Percentiles rank a stretch among this genome's conserved stretches.
Evolutionary conservation across 1,140 invertebrate genomes (phyloP).

Genomic region (Drosophila ambigua): DNA sequence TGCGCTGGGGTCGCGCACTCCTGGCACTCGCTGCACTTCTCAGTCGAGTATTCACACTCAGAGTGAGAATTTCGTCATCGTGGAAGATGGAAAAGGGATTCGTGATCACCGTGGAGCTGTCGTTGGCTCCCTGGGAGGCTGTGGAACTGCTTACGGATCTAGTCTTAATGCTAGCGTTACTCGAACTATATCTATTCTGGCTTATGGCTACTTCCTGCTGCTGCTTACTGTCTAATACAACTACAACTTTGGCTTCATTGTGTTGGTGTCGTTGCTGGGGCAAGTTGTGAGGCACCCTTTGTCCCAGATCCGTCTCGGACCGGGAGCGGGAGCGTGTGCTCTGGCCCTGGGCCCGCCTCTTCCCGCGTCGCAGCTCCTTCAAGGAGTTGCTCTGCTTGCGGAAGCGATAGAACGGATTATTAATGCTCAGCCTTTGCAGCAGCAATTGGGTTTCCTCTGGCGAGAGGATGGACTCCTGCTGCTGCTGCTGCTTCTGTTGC

Average conservation of each 20-base stretch:
- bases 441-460: constrained; percentile 65
- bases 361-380: constrained; percentile 58
- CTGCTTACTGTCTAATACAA: constrained; percentile 82
- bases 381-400: constrained; percentile 79
- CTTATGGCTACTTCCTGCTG: constrained; percentile 70
- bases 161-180: constrained; percentile 65
- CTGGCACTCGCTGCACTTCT: constrained; percentile 49
- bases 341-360: not conserved
- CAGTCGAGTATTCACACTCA: constrained; percentile 67
- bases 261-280: constrained; percentile 37
- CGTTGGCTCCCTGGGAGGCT: constrained; percentile 31
- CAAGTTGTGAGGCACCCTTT: not conserved
- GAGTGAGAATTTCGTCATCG: constrained; percentile 73
- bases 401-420: constrained; percentile 82
- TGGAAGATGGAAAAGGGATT: constrained; percentile 83
- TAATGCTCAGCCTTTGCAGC: constrained; percentile 75
- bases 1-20: constrained; percentile 33
- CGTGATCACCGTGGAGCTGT: constrained; percentile 78
- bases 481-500: constrained; percentile 1
- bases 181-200: constrained; percentile 39
- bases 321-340: constrained; percentile 25
- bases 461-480: constrained; percentile 21
- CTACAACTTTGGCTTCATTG: constrained; percentile 82
- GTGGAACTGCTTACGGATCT: constrained; percentile 71
- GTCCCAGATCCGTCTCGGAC: constrained; percentile 66